Base-by-base conservation (phyloP, 2,888 invertebrate species). In the Orthosia gracilis region DNA sequence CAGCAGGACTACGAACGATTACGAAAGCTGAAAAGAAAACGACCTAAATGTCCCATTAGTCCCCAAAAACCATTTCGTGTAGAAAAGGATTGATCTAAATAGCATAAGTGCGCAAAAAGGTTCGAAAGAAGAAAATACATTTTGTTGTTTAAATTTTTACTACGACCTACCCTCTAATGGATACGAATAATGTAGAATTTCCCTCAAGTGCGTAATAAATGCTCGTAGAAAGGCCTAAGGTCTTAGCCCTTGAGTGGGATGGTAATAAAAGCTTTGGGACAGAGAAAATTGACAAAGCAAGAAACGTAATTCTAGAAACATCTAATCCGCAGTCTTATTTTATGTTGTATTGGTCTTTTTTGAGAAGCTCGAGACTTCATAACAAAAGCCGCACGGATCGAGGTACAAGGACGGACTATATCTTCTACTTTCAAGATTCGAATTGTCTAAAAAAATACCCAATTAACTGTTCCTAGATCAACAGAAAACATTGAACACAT, bases 221-320 rank as follows among this genome's bases (percentile, higher is more conserved):
- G 83, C 49, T 79, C 54, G 61, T 61, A 79, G 63, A 79, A 65
- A 79, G 68, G 74, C 45, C 64, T 74, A n/a, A 74, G 84, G 58
- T 71, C 78, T 73, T 58, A 83, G 65, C 26, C 68, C 49, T 65
- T 74, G 64, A 70, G 70, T 68, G 54, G 54, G 65, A 72, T 55
- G 50, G 61, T 58, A 68, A 81, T 83, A 81, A 81, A 83, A 83
- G 80, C 74, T 80, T 83, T 81, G 69, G 80, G 68, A 73, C 61
- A 71, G 63, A 80, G 68, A 74, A 80, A 79, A 79, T 74, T 80
- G 84, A 79, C 80, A 74, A 79, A 74, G 74, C 74, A 82, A 79
- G 83, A 82, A 74, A 47, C 59, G 50, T 66, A 49, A 50, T 69
- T 71, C 59, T 55, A 52, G 57, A 69, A 68, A 65, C 57, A 31